Evolutionary conservation across 1,140 invertebrate genomes (phyloP).

Genomic region (Uloborus diversus): DNA sequence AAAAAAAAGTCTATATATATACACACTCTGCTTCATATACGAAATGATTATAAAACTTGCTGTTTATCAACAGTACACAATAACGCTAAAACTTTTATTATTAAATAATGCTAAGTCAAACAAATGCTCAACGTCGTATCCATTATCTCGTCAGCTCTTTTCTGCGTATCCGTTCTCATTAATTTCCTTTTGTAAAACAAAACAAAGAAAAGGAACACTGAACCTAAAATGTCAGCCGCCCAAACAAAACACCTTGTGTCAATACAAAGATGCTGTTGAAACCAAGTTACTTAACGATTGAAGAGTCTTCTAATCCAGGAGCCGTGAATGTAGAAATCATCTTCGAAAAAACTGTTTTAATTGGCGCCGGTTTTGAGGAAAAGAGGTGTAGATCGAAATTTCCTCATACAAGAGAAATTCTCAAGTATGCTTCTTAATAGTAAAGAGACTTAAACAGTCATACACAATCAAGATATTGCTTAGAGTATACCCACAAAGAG

Average conservation of each 20-base stretch:
- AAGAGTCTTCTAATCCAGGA: slow-evolving; percentile 1
- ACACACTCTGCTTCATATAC: no score
- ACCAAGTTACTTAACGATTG: slow-evolving; percentile 19
- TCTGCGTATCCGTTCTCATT: neutral
- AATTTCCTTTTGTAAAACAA: slow-evolving; percentile 17
- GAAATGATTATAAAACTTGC: no score
- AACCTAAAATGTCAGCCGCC: slow-evolving; percentile 3
- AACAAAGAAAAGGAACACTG: neutral
- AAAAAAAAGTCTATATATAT: no score
- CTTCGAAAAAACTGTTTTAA: slow-evolving; percentile 12
- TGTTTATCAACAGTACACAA: no score
- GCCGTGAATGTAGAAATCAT: neutral
- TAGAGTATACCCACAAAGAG: no score
- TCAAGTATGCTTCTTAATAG: no score
- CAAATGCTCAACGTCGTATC: no score
- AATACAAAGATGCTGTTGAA: slow-evolving; percentile 10
- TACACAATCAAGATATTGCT: no score
- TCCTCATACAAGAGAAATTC: no score
- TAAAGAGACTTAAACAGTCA: no score
- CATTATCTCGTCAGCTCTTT: neutral
- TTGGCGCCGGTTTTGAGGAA: neutral
- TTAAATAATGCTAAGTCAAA: no score
- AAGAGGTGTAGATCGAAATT: neutral
- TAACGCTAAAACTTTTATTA: no score
- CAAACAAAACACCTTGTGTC: neutral